These are phyloP conservation scores for Panagrolaimus sp. DNA, from an alignment of 1,140 invertebrate species.

Conservation along the genomic window DNA sequence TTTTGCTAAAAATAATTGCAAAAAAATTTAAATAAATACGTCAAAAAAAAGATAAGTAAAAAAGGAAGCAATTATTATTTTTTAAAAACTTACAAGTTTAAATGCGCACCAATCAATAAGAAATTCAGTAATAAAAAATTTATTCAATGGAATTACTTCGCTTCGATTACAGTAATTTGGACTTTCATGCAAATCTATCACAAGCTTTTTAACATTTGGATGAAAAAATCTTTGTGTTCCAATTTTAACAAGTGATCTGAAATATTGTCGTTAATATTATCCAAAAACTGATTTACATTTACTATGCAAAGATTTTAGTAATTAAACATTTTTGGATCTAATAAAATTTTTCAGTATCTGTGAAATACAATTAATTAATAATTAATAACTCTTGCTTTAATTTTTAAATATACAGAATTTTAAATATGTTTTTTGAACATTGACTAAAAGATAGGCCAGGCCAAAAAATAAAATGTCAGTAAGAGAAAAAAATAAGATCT, in stretches of 20 bases:
- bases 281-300: too few relatives aligned
- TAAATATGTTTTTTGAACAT: too few relatives aligned
- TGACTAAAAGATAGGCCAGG: too few relatives aligned
- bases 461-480: too few relatives aligned
- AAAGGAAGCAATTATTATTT: neutral
- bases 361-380: too few relatives aligned
- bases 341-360: too few relatives aligned
- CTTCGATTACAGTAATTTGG: slow-evolving; percentile 44
- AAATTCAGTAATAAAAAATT: slow-evolving; percentile 39
- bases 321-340: too few relatives aligned
- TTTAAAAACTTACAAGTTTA: slow-evolving; percentile 36
- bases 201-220: slow-evolving; percentile 45
- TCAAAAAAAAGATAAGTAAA: neutral
- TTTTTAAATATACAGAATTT: too few relatives aligned
- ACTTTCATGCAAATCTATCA: slow-evolving; percentile 36
- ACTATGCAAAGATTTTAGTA: too few relatives aligned
- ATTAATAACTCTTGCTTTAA: too few relatives aligned
- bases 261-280: too few relatives aligned
- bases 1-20: slow-evolving; percentile 38
- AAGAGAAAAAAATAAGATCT: too few relatives aligned
- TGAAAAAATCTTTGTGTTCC: slow-evolving; percentile 51
- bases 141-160: slow-evolving; percentile 43
- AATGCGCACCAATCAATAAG: slow-evolving; percentile 53
- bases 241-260: slow-evolving; percentile 46
- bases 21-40: neutral